These are phyloP conservation scores for Coenonympha glycerion DNA, from an alignment of 2,888 invertebrate genomes.

Conservation along the genomic window DNA sequence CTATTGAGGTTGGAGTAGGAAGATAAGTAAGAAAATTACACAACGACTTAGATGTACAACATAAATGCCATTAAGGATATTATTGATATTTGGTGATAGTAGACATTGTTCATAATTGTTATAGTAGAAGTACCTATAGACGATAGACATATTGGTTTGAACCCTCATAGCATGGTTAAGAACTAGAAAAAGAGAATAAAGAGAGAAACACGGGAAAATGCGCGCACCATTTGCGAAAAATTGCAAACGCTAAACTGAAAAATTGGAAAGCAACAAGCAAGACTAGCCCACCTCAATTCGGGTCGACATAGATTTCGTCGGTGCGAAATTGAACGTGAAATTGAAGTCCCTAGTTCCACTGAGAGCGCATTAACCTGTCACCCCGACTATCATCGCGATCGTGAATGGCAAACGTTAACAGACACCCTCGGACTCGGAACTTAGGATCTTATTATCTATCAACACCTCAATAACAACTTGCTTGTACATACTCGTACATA, in stretches of 20 bases:
- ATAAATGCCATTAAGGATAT: no score
- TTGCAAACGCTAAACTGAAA: neutral
- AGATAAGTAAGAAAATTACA: no score
- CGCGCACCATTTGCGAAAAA: neutral
- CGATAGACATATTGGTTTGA: no score
- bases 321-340: conserved; percentile 19
- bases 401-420: conserved; percentile 16
- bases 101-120: no score
- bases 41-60: no score
- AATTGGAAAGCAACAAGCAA: conserved; percentile 2
- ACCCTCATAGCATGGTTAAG: no score
- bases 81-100: no score
- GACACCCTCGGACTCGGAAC: neutral
- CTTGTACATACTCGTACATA: no score
- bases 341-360: conserved; percentile 15
- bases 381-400: conserved; percentile 14
- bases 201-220: no score
- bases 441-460: neutral
- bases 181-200: no score
- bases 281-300: conserved; percentile 13
- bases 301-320: conserved; percentile 18
- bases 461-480: neutral
- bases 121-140: no score
- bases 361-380: conserved; percentile 22
- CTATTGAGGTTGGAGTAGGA: no score